These are phyloP conservation scores for Allobates femoralis DNA, from an alignment of 2,797 vertebrate genomes.

Conservation along the genomic window DNA sequence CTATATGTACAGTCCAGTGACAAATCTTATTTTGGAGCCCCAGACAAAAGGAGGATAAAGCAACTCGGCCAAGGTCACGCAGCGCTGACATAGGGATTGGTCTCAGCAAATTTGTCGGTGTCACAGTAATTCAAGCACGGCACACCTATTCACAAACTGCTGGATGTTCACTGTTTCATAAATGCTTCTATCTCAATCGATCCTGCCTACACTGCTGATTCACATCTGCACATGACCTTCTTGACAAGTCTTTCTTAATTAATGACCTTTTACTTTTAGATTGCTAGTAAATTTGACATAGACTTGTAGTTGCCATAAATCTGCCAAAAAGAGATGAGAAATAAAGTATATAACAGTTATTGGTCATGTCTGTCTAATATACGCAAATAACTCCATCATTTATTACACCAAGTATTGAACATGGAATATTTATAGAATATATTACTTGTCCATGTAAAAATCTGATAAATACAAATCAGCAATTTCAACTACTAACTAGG, in stretches of 20 bases:
- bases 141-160: conserved; percentile 16
- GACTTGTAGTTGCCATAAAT: background rate
- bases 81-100: conserved; percentile 11
- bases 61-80: conserved; percentile 5
- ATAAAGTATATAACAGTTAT: background rate
- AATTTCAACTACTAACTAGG: background rate
- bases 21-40: background rate
- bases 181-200: background rate
- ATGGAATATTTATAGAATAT: conserved; percentile 1
- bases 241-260: conserved; percentile 1
- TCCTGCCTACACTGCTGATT: background rate
- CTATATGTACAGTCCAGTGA: background rate
- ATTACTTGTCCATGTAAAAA: too few species aligned
- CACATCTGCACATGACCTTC: conserved; percentile 1
- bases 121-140: conserved; percentile 8
- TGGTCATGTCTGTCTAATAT: background rate
- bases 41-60: background rate
- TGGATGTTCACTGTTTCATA: background rate
- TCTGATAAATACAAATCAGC: too few species aligned
- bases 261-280: background rate
- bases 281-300: background rate
- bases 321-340: background rate
- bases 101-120: background rate
- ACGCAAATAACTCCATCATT: background rate
- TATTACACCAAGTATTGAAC: background rate